Evolutionary conservation across 2,888 invertebrate species (phyloP).

Genomic region (Drosophila birchii): DNA sequence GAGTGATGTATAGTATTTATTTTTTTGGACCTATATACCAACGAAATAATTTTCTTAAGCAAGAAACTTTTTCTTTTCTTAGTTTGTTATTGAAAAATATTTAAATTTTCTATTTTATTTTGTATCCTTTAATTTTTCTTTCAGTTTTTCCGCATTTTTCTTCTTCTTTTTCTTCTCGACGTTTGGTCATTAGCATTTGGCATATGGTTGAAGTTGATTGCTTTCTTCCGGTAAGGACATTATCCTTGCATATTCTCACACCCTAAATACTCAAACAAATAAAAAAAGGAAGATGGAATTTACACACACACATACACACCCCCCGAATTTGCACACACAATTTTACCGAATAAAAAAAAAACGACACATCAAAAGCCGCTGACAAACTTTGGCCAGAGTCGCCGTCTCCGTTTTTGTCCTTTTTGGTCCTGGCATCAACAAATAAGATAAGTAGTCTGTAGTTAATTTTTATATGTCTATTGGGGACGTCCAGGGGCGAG

Average conservation of each 20-base stretch:
- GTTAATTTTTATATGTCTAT: slow-evolving; percentile 81
- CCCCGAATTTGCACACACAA: neutral
- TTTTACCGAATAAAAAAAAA: slow-evolving; percentile 3
- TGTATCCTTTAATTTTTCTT: neutral
- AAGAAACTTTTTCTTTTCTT: neutral
- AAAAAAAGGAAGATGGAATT: neutral
- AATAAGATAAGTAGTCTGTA: slow-evolving; percentile 81
- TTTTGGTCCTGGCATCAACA: slow-evolving; percentile 60
- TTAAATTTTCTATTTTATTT: no score
- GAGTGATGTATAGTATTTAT: slow-evolving; percentile 82
- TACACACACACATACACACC: slow-evolving; percentile 5
- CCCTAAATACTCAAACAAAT: neutral
- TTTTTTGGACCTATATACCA: no score
- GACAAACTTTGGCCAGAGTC: slow-evolving; percentile 32
- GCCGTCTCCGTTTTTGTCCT: slow-evolving; percentile 6
- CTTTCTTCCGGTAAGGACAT: slow-evolving; percentile 59
- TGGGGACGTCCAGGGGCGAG: slow-evolving; percentile 46
- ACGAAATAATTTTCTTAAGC: neutral
- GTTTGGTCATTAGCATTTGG: slow-evolving; percentile 55
- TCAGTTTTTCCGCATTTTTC: neutral
- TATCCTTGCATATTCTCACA: slow-evolving; percentile 37
- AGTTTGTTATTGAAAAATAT: neutral
- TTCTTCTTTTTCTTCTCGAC: neutral
- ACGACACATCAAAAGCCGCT: slow-evolving; percentile 41
- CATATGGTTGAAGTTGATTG: slow-evolving; percentile 71